These are phyloP conservation scores for Cetoscarus ocellatus DNA, from an alignment of 2,797 vertebrate species.

Conservation along the genomic window DNA sequence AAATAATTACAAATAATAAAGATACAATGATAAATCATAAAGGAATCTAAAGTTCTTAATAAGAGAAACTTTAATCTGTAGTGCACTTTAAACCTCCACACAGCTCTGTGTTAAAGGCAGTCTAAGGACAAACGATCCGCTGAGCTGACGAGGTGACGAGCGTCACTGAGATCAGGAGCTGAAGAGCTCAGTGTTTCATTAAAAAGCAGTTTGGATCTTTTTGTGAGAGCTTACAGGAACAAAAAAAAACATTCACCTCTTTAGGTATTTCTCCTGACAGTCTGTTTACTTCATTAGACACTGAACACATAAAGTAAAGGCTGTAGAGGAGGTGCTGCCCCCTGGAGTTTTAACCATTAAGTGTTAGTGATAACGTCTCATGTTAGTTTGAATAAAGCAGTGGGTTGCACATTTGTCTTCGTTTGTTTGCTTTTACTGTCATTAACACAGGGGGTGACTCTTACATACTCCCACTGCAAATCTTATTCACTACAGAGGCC, in stretches of 20 bases:
- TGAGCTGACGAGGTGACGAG: slow-evolving; percentile 27
- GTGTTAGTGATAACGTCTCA: background rate
- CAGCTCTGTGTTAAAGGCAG: slow-evolving; percentile 57
- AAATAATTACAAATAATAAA: slow-evolving; percentile 56
- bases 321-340: slow-evolving; percentile 2
- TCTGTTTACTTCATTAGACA: background rate
- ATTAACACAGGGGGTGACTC: background rate
- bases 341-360: background rate
- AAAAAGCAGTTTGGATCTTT: slow-evolving; percentile 30
- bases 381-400: background rate
- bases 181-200: slow-evolving; percentile 37
- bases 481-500: background rate
- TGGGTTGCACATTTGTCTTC: background rate
- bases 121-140: slow-evolving; percentile 40
- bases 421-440: too few species aligned
- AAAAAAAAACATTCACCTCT: slow-evolving; percentile 19
- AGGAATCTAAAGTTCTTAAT: slow-evolving; percentile 54
- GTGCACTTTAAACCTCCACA: slow-evolving; percentile 73
- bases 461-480: background rate
- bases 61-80: slow-evolving; percentile 69
- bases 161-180: slow-evolving; percentile 22
- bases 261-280: slow-evolving; percentile 16
- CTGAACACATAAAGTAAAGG: slow-evolving; percentile 7
- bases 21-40: slow-evolving; percentile 39
- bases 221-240: background rate